These are phyloP conservation scores for Himantopus leucocephalus DNA, from an alignment of 2,113 vertebrate genomes.

Conservation along the genomic window DNA sequence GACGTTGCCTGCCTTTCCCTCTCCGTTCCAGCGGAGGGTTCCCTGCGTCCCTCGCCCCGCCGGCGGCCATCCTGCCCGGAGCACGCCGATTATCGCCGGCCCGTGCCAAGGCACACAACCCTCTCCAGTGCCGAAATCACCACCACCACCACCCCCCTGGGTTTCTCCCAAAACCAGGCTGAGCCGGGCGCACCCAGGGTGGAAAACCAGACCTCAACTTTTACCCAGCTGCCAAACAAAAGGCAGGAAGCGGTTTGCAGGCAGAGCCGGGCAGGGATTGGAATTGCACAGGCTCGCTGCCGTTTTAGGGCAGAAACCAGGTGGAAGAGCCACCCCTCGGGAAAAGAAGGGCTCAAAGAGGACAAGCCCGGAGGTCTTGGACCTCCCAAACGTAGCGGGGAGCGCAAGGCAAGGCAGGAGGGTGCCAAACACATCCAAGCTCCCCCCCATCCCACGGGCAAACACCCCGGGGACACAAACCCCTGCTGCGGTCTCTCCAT, in stretches of 20 bases:
- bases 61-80: not conserved
- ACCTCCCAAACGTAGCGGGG: rapidly evolving
- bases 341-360: not conserved
- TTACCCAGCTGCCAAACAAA: not conserved
- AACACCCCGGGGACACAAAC: not conserved
- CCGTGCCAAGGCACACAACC: not conserved
- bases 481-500: not conserved
- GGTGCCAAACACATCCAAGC: not conserved
- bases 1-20: not conserved
- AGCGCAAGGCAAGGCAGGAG: not conserved
- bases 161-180: not conserved
- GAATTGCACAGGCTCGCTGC: not conserved
- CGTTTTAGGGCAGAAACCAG: not conserved
- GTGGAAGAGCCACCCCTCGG: not conserved
- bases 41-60: rapidly evolving
- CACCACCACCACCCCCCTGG: not conserved
- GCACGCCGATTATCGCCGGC: rapidly evolving
- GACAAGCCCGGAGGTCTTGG: not conserved
- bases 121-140: not conserved
- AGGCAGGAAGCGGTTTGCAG: not conserved
- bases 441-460: not conserved
- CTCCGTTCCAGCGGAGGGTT: rapidly evolving
- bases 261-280: not conserved
- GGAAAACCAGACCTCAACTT: not conserved
- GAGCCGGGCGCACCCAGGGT: not conserved